A percentile compares a stretch with the other conserved stretches of the same genome.
Conservation (phyloP, 2,113 vertebrate species). For the Perca schrenkii region DNA sequence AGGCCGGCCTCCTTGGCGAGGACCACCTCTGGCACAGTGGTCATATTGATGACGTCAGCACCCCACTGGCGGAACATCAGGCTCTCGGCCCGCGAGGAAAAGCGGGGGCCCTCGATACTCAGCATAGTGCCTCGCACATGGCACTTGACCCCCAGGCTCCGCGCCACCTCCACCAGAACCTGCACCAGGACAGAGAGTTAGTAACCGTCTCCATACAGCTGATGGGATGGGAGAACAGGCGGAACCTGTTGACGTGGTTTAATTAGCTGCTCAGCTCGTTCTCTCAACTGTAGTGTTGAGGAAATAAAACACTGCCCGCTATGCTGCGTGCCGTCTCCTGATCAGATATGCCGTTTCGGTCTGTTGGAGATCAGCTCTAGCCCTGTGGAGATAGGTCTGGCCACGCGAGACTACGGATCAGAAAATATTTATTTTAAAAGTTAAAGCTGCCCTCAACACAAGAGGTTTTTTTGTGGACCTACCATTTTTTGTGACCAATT, state of each 20-base stretch:
- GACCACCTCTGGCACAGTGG: slow-evolving; percentile 95
- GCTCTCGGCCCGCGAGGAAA: slow-evolving; percentile 95
- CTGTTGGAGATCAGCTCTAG: too few relatives aligned
- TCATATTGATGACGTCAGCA: slow-evolving; percentile 98
- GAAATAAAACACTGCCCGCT: background rate
- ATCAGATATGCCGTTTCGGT: background rate
- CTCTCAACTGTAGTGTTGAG: background rate
- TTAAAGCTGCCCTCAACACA: background rate
- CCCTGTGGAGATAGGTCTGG: too few relatives aligned
- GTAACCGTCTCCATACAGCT: background rate
- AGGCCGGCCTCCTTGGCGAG: slow-evolving; percentile 96
- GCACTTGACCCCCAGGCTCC: slow-evolving; percentile 90
- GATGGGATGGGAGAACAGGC: too few relatives aligned
- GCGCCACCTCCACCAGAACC: slow-evolving; percentile 91
- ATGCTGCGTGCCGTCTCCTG: background rate
- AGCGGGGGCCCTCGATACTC: slow-evolving; percentile 95
- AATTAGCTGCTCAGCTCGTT: background rate
- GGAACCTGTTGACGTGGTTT: background rate
- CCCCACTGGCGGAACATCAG: slow-evolving; percentile 95
- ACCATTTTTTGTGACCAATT: too few relatives aligned
- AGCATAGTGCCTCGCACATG: slow-evolving; percentile 93
- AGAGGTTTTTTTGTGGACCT: background rate
- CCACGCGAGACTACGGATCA: background rate
- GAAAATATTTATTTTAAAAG: background rate
- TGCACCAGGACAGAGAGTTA: slow-evolving; percentile 56